phyloP scores from a whole-genome alignment of 2,797 vertebrate species.

The Cryptoprocta ferox region DNA sequence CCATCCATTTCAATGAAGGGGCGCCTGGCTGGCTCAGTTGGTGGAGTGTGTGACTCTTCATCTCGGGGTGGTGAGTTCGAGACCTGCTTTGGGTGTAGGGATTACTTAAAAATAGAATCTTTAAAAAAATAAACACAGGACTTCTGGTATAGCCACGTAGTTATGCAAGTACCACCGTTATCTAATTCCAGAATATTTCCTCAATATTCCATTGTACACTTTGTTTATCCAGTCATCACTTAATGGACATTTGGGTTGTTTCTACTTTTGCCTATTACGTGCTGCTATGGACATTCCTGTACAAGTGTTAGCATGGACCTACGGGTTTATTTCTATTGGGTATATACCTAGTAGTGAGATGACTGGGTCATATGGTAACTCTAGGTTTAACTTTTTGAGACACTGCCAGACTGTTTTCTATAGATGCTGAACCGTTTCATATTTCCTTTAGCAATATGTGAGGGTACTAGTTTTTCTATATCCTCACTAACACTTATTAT shows the following conservation, averaged over 20 bases:
- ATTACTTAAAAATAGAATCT: too few species aligned
- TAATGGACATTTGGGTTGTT: neutral
- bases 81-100: neutral
- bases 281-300: neutral
- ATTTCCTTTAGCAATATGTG: neutral
- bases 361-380: neutral
- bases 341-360: neutral
- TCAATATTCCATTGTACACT: neutral
- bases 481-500: neutral
- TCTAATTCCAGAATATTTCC: neutral
- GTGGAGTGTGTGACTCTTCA: neutral
- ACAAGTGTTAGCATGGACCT: neutral
- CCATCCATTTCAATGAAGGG: neutral
- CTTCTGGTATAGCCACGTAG: neutral
- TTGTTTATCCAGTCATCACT: neutral
- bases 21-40: neutral
- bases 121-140: neutral
- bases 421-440: neutral
- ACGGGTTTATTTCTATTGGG: neutral
- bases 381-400: neutral
- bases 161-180: neutral
- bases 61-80: neutral
- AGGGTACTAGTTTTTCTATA: neutral
- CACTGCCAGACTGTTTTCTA: neutral
- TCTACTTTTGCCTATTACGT: neutral